Evolutionary conservation across 64 coral and sea anemone species (phyloP).

Genomic region (Astreopora myriophthalma): DNA sequence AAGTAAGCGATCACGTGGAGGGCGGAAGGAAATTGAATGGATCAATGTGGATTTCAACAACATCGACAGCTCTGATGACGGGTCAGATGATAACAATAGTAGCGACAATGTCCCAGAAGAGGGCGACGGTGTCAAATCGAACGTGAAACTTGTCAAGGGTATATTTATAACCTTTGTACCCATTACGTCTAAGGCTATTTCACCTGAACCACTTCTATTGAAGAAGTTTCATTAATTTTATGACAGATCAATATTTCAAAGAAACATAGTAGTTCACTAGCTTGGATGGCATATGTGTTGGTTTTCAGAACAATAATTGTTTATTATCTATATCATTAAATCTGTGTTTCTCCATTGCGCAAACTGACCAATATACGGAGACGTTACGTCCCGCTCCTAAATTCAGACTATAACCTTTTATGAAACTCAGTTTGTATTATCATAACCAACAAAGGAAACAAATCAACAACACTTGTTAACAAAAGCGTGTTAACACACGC

Average conservation of each 20-base stretch:
- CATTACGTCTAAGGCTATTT: background rate
- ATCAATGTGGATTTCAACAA: background rate
- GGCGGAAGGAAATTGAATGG: background rate
- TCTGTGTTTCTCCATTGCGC: background rate
- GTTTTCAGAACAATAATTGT: background rate
- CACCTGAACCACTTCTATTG: background rate
- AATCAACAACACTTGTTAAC: background rate
- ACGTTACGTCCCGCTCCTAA: background rate
- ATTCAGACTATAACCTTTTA: background rate
- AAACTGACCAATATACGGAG: background rate
- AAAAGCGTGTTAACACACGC: background rate
- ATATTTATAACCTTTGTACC: constrained; percentile 20
- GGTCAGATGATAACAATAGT: constrained; percentile 9
- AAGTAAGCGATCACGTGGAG: background rate
- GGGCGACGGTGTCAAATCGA: constrained; percentile 2
- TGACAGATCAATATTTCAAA: background rate
- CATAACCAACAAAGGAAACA: background rate
- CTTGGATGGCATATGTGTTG: background rate
- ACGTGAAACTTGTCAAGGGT: constrained; percentile 14
- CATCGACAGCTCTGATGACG: background rate
- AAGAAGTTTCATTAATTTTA: background rate
- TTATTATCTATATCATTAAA: background rate
- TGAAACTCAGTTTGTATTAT: background rate
- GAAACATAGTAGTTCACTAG: background rate
- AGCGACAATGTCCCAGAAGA: background rate